These are phyloP conservation scores for Leuciscus idus DNA, from an alignment of 2,113 vertebrate species.

Conservation along the genomic window DNA sequence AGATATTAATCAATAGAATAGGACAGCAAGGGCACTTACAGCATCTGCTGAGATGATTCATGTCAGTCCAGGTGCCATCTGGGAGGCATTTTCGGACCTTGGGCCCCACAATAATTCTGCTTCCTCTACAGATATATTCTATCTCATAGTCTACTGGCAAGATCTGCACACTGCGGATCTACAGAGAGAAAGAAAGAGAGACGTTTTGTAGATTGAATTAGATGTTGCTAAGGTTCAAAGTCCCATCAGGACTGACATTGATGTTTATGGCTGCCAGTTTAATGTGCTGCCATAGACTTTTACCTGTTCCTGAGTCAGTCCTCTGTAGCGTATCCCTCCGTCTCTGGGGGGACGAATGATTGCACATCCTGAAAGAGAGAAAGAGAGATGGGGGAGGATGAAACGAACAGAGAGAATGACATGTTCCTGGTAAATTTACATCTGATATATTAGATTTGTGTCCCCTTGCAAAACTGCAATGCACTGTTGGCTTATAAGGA, in stretches of 20 bases:
- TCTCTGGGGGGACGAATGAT: constrained; percentile 93
- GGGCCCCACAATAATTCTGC: constrained; percentile 81
- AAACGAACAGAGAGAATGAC: constrained; percentile 8
- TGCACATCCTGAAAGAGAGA: constrained; percentile 79
- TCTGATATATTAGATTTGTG: neutral
- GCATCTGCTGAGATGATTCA: constrained; percentile 80
- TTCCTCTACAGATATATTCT: constrained; percentile 84
- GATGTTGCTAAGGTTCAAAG: neutral
- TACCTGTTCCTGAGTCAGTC: constrained; percentile 89
- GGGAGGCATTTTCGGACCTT: constrained; percentile 84
- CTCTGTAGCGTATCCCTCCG: constrained; percentile 92
- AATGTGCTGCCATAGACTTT: constrained; percentile 48
- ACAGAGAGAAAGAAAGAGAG: constrained; percentile 8
- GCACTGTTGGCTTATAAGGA: neutral
- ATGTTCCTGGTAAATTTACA: neutral
- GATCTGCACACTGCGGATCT: constrained; percentile 71
- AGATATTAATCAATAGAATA: neutral
- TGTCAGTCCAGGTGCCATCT: constrained; percentile 83
- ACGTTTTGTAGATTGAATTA: neutral
- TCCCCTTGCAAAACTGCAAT: neutral
- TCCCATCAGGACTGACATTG: constrained; percentile 27
- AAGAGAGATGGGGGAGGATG: constrained; percentile 23
- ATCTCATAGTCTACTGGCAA: constrained; percentile 86
- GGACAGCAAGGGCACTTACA: constrained; percentile 68
- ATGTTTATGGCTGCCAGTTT: neutral